Evolutionary conservation across 2,113 vertebrate species (phyloP).

Genomic region (Saimiri boliviensis): DNA sequence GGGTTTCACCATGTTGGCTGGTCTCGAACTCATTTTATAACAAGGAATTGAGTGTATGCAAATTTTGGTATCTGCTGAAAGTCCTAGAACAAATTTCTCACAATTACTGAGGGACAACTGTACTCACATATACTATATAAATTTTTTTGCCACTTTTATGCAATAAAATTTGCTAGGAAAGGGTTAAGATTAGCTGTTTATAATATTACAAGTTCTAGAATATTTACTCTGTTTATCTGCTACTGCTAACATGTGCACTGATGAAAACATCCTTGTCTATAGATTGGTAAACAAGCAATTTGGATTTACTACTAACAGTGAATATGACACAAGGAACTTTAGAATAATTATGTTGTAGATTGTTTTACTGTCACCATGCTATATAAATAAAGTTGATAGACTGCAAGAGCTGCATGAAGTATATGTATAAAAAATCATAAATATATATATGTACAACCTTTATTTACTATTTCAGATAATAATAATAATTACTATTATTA

Average conservation of each 20-base stretch:
- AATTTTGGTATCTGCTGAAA: neutral
- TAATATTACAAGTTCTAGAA: neutral
- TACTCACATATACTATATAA: neutral
- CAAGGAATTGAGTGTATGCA: neutral
- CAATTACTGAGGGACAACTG: neutral
- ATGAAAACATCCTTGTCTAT: conserved; percentile 21
- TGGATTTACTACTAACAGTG: neutral
- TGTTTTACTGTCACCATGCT: neutral
- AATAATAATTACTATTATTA: too few species aligned
- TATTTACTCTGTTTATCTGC: neutral
- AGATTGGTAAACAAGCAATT: neutral
- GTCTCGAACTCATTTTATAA: neutral
- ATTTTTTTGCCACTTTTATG: neutral
- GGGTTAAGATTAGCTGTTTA: neutral
- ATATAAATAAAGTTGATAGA: conserved; percentile 41
- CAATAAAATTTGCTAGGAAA: neutral
- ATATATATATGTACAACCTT: neutral
- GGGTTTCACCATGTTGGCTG: too few species aligned
- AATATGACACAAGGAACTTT: neutral
- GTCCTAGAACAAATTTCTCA: neutral
- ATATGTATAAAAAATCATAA: too few species aligned
- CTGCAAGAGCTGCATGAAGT: neutral
- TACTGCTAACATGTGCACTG: neutral
- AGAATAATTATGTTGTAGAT: neutral
- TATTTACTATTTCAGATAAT: conserved; percentile 63